phyloP scores from a whole-genome alignment of 2,113 vertebrate species.

The Petroica traversi region DNA sequence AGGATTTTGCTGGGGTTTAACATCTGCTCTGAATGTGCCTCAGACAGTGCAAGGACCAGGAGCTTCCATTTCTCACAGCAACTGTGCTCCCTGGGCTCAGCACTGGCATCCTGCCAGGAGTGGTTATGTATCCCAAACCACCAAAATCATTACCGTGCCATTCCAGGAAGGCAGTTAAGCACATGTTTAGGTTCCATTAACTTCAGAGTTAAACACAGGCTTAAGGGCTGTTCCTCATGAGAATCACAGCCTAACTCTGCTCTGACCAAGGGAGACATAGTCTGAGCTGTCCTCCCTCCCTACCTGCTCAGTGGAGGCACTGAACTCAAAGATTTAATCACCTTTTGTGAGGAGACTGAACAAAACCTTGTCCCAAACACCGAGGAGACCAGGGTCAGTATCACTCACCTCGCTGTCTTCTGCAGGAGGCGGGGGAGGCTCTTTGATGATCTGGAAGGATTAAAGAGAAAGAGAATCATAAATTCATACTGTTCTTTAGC shows the following conservation, averaged over 20 bases:
- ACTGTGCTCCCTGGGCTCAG: background rate
- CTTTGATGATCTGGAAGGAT: conserved; percentile 78
- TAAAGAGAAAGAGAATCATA: background rate
- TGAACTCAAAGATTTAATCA: background rate
- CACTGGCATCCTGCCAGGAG: background rate
- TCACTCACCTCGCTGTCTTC: conserved; percentile 81
- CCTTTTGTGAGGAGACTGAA: background rate
- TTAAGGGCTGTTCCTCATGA: background rate
- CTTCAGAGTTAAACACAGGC: background rate
- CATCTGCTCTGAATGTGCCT: background rate
- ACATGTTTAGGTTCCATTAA: too few species aligned
- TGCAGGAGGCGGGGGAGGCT: conserved; percentile 76
- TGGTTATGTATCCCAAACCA: background rate
- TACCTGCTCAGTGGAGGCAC: background rate
- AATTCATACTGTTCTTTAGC: background rate
- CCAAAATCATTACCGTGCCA: background rate
- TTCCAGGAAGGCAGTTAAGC: too few species aligned
- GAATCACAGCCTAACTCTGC: background rate
- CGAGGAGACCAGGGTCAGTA: background rate
- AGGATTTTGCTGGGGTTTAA: background rate
- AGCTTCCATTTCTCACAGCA: background rate
- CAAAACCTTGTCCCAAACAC: background rate
- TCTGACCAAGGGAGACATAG: background rate
- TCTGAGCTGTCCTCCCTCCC: background rate
- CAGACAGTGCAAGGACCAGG: background rate